phyloP scores from a whole-genome alignment of 2,113 vertebrate genomes.

The Eclectus roratus region DNA sequence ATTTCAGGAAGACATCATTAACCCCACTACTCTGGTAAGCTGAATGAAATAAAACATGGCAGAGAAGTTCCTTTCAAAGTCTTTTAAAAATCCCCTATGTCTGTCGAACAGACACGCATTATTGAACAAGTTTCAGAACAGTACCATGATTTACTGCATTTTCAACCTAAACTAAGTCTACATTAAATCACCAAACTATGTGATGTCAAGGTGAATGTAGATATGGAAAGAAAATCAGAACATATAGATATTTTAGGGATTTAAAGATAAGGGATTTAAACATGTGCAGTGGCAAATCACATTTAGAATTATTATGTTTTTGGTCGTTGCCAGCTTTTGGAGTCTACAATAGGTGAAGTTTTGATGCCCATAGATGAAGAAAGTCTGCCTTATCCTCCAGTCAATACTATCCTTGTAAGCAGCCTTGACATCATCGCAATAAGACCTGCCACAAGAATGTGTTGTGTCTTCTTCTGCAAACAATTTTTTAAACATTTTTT shows the following conservation, averaged over 20 bases:
- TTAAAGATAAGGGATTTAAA: constrained; percentile 56
- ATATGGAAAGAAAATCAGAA: constrained; percentile 35
- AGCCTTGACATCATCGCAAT: neutral
- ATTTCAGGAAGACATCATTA: constrained; percentile 17
- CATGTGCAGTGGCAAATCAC: constrained; percentile 24
- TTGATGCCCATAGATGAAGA: neutral
- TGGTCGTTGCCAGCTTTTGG: neutral
- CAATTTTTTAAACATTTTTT: neutral
- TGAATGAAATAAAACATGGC: constrained; percentile 19
- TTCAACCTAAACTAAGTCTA: constrained; percentile 39
- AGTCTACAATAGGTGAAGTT: neutral
- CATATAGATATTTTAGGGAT: constrained; percentile 8
- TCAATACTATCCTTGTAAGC: neutral
- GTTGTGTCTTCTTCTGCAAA: neutral
- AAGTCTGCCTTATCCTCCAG: neutral
- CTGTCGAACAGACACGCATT: neutral
- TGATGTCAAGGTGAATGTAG: constrained; percentile 45
- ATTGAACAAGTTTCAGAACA: constrained; percentile 28
- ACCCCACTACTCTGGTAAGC: neutral
- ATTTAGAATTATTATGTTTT: neutral
- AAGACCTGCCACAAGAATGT: neutral
- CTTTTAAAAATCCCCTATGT: constrained; percentile 14
- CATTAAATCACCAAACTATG: constrained; percentile 65
- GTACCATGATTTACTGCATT: constrained; percentile 54
- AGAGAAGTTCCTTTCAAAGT: constrained; percentile 14